Percentiles rank a stretch among this genome's conserved stretches.
Evolutionary conservation across 2,797 vertebrate genomes (phyloP).

Genomic region (Ceyx erithaca): DNA sequence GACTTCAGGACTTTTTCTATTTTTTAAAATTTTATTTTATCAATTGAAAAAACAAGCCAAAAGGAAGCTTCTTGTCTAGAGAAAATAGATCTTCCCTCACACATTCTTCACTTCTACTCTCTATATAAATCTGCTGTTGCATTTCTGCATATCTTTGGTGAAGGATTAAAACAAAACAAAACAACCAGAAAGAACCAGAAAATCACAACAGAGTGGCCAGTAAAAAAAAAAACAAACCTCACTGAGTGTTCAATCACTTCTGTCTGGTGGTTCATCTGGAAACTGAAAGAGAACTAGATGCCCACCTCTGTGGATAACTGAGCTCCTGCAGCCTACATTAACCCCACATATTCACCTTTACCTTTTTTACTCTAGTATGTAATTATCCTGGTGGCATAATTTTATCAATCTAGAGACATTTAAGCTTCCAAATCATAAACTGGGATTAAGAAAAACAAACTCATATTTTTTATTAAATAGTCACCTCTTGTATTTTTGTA

Average conservation of each 20-base stretch:
- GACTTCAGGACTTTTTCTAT: accelerated
- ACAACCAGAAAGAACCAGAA: neutral
- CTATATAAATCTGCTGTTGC: neutral
- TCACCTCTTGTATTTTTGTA: neutral
- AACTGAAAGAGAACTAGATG: neutral
- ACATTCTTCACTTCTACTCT: neutral
- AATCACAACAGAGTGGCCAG: neutral
- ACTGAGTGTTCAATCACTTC: neutral
- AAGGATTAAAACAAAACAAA: neutral
- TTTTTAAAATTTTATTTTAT: neutral
- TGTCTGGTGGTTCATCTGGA: neutral
- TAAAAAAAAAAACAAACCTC: neutral
- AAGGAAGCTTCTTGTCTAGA: neutral
- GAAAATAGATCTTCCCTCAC: neutral
- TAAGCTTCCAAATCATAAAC: neutral
- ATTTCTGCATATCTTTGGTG: neutral
- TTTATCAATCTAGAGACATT: neutral
- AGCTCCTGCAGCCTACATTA: neutral
- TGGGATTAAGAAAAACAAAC: neutral
- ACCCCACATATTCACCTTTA: neutral
- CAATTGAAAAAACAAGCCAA: neutral
- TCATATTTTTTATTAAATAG: slow-evolving; percentile 12
- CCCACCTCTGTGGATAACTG: neutral
- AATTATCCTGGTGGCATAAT: neutral
- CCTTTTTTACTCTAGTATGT: accelerated